Base-by-base conservation (phyloP, 2,888 invertebrate species). In the Heteromurus nitidus region DNA sequence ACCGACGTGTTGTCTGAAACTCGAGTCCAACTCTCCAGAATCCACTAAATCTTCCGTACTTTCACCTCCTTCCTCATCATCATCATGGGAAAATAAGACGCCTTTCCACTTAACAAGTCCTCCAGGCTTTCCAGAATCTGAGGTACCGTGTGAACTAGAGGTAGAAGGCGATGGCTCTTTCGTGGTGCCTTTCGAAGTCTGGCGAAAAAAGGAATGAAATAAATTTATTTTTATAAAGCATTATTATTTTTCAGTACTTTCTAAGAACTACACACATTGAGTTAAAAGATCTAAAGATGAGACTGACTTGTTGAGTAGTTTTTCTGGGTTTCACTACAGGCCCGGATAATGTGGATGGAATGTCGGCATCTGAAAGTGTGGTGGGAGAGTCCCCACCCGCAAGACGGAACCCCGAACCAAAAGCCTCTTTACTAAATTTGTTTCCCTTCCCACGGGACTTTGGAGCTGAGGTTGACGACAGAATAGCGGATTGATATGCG, bases 81-180 rank as follows among this genome's bases (percentile, higher is more conserved):
- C 92, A 85, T 93, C 92, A 2, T 93, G 93, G 20, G 93, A 93
- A 88, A 94, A 91, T 85, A 93, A 92, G 60, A 93, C 92, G 65
- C 93, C 94, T 89, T 94, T 94, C 94, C 95, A 94, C 90, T 94
- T 95, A 87, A 93, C 91, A 87, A 94, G 90, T 67, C 92, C 92
- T 20, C 83, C 84, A 22, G 77, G 36, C 44, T 81, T 82, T 36
- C 64, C 73, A 44, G 83, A 82, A 1, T 76, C 80, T 2, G 83
- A 82, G 0, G 81, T 75, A 44, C 82, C 79, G 36, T 62, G 69
- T 1, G 70, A 65, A 20, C 47, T 22, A 18, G 82, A 79, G 1
- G 76, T 67, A n/a, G 82, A 76, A 42, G 84, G 80, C 1, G 84
- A 68, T 3, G 76, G 73, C 16, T 82, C 82, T 18, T 75, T 72